Percentiles rank a stretch among this genome's conserved stretches.
phyloP scores from a whole-genome alignment of 2,797 vertebrate genomes.

The Ciconia nigra region DNA sequence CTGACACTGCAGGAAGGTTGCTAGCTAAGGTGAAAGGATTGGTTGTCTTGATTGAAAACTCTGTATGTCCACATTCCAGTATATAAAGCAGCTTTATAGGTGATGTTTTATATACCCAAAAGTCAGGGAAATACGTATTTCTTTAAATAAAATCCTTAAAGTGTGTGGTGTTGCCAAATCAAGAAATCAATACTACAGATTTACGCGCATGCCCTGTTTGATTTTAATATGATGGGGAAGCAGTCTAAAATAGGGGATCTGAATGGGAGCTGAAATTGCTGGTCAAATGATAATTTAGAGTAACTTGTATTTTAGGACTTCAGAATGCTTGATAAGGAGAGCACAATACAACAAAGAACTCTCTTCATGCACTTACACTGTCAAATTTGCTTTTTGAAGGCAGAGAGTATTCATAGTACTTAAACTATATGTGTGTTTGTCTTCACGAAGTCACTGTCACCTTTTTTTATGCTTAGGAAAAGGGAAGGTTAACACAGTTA shows the following conservation, averaged over 20 bases:
- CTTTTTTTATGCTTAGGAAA: neutral
- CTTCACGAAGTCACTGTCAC: neutral
- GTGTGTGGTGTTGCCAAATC: neutral
- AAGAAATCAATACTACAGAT: neutral
- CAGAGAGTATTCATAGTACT: neutral
- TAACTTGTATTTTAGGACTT: neutral
- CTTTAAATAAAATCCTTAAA: neutral
- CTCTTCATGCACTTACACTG: neutral
- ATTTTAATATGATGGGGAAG: neutral
- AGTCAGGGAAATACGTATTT: neutral
- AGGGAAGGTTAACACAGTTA: neutral
- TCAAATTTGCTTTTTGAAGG: neutral
- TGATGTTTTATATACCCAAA: neutral
- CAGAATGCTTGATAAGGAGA: neutral
- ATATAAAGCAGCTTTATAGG: neutral
- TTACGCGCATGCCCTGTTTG: neutral
- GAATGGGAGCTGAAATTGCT: neutral
- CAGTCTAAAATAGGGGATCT: neutral
- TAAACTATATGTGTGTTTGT: neutral
- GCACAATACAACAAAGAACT: neutral
- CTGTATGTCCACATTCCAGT: neutral
- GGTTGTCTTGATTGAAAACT: neutral
- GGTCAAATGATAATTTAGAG: neutral
- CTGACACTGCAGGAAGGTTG: neutral
- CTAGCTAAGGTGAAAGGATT: neutral